A percentile compares a stretch with the other conserved stretches of the same genome.
phyloP scores from a whole-genome alignment of 2,888 invertebrate species.

The Conus canariensis region DNA sequence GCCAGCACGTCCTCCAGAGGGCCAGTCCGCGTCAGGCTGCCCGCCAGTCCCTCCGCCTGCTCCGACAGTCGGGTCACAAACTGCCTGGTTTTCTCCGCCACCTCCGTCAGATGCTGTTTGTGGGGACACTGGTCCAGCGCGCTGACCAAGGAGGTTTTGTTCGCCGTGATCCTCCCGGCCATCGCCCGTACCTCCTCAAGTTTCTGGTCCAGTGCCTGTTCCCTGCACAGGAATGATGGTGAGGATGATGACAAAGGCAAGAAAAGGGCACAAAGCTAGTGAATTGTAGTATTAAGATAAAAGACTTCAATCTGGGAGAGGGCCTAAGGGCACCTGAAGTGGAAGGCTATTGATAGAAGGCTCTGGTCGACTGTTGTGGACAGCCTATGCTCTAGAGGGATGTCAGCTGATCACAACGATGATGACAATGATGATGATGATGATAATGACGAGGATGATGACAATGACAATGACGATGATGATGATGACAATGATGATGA shows the following conservation, averaged over 20 bases:
- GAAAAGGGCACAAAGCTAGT: too few species aligned
- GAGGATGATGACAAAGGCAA: too few species aligned
- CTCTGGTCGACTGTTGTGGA: too few species aligned
- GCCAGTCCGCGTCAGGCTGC: neutral
- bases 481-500: too few species aligned
- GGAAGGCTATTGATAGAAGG: neutral
- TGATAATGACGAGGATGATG: neutral
- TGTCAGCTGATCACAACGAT: neutral
- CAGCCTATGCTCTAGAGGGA: too few species aligned
- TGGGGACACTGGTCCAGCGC: constrained; percentile 48
- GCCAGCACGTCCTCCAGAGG: constrained; percentile 28
- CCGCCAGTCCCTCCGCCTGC: constrained; percentile 19
- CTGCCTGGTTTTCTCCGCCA: constrained; percentile 51
- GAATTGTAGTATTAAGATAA: neutral
- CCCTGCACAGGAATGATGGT: constrained; percentile 33
- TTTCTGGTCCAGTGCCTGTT: constrained; percentile 55
- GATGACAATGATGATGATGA: neutral
- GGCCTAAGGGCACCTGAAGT: neutral
- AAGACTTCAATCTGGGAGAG: neutral
- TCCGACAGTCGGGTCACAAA: constrained; percentile 36
- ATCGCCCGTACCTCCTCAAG: constrained; percentile 50
- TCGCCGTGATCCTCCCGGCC: constrained; percentile 47
- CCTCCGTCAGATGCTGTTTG: constrained; percentile 53
- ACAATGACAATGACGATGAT: neutral
- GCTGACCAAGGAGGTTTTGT: constrained; percentile 47